phyloP scores from a whole-genome alignment of 2,797 vertebrate genomes.

The Alcedo quadribrachys region DNA sequence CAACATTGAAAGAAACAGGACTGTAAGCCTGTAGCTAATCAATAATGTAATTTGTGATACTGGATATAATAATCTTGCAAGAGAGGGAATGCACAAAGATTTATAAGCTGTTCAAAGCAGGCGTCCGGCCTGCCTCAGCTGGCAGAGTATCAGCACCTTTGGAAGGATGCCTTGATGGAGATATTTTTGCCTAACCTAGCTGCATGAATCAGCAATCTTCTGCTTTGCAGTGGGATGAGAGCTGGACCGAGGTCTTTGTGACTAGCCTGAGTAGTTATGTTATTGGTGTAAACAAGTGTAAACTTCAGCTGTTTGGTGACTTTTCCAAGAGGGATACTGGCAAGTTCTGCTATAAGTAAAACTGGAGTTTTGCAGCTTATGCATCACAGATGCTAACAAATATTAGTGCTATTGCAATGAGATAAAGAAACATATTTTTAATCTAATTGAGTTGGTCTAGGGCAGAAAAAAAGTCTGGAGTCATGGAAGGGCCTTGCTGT shows the following conservation, averaged over 20 bases:
- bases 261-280: not conserved
- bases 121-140: not conserved
- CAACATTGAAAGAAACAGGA: not conserved
- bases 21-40: not conserved
- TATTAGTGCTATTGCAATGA: not conserved
- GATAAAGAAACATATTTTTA: not conserved
- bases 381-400: not conserved
- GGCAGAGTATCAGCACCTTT: rapidly evolving
- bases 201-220: slow-evolving; percentile 3
- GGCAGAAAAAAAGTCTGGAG: not conserved
- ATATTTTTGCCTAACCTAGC: not conserved
- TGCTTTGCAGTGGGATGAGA: not conserved
- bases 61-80: not conserved
- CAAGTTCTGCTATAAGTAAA: not conserved
- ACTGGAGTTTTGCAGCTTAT: not conserved
- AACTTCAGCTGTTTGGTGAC: slow-evolving; percentile 28
- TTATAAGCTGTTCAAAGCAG: not conserved
- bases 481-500: not conserved
- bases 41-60: not conserved
- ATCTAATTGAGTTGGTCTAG: not conserved
- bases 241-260: not conserved
- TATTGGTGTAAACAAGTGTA: slow-evolving; percentile 24
- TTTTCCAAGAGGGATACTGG: not conserved
- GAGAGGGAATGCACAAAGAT: rapidly evolving
- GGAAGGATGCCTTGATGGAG: not conserved